Evolutionary conservation across 2,113 vertebrate species (phyloP).

Genomic region (Triplophysa tibetana): DNA sequence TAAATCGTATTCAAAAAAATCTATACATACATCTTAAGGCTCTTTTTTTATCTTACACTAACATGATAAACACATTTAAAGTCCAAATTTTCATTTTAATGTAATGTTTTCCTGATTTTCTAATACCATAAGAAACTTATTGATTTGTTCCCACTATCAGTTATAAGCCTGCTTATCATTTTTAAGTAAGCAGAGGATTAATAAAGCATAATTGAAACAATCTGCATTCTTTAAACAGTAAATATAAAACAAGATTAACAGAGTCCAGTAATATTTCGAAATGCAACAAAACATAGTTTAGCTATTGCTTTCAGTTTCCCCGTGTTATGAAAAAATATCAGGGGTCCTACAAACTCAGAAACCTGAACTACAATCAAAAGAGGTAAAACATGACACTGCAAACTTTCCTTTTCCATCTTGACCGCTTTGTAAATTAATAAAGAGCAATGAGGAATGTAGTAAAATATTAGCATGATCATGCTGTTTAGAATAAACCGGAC

Average conservation of each 20-base stretch:
- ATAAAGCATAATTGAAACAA: too few relatives aligned
- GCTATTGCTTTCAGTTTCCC: background rate
- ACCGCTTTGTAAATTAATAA: background rate
- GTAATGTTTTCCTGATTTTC: too few relatives aligned
- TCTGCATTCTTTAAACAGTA: background rate
- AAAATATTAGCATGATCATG: background rate
- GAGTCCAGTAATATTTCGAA: background rate
- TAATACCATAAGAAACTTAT: too few relatives aligned
- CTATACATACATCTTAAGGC: too few relatives aligned
- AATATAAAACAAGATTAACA: background rate
- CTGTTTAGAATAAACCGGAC: conserved; percentile 26
- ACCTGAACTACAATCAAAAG: background rate
- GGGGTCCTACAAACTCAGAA: background rate
- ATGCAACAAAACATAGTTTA: background rate
- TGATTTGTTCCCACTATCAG: too few relatives aligned
- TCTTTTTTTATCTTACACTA: too few relatives aligned
- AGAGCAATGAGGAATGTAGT: background rate
- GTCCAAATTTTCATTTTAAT: too few relatives aligned
- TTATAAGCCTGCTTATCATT: too few relatives aligned
- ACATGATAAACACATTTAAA: too few relatives aligned
- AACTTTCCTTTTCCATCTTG: background rate
- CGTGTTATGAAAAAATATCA: conserved; percentile 18
- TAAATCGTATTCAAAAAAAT: too few relatives aligned
- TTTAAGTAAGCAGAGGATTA: too few relatives aligned
- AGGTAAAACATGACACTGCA: background rate